Conservation (phyloP, 2,797 vertebrate genomes). For the Crenichthys baileyi region DNA sequence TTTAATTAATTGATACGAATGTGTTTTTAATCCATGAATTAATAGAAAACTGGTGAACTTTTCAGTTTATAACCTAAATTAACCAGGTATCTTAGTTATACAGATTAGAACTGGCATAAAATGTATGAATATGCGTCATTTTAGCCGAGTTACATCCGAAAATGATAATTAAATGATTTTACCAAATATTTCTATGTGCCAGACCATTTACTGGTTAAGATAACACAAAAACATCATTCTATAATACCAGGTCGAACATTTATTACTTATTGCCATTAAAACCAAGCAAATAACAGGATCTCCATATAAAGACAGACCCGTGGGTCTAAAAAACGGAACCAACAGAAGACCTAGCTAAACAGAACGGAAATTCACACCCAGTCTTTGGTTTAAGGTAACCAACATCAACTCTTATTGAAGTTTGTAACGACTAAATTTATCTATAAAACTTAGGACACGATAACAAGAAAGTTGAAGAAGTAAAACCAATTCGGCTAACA, state of each 20-base stretch:
- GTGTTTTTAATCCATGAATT: background rate
- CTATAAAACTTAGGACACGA: background rate
- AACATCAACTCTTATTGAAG: conserved; percentile 5
- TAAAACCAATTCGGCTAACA: conserved; percentile 49
- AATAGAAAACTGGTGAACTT: background rate
- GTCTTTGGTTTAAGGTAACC: rapidly evolving
- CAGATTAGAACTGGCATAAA: background rate
- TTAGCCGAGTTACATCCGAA: background rate
- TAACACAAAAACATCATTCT: no score
- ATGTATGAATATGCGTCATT: background rate
- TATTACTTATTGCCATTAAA: background rate
- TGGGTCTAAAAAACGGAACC: conserved; percentile 34
- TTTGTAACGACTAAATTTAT: background rate
- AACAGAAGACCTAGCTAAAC: background rate
- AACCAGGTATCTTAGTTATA: no score
- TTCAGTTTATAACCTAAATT: background rate
- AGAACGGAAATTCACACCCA: conserved; percentile 1
- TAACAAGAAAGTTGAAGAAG: background rate
- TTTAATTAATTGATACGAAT: background rate
- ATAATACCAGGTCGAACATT: background rate
- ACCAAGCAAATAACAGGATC: background rate
- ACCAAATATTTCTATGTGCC: no score
- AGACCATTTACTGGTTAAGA: no score
- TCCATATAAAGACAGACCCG: background rate
- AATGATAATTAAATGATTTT: background rate